Evolutionary conservation across 2,797 vertebrate species (phyloP), one percentile per base, ranked within the genome.

Genomic region (Philypnodon macrostomus): DNA sequence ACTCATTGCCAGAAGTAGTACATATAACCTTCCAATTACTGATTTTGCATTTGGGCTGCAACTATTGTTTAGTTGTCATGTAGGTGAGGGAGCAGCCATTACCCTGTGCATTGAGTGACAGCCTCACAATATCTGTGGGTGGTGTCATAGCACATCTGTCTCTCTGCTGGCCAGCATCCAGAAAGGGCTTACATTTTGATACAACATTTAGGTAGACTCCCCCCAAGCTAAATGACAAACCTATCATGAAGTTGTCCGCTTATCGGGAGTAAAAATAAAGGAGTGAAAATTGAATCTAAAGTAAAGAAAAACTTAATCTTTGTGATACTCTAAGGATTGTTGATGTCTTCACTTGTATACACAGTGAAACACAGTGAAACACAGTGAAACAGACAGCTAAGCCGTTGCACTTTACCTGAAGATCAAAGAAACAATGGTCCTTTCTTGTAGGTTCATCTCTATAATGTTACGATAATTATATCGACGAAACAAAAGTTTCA

Each of bases 111-210:
- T 31, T 5, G 26, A 39, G 40, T 23, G 34, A 51, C 13, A 8
- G 31, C 4, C 0, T 15, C 47, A 68, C 63, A 53, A 42, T 53
- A 16, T 10, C 26, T 0, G 13, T 13, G 34, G 35, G 37, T 15
- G 68, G 58, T 29, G 52, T 53, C 51, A 39, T 30, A 27, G 34
- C 55, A 44, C 39, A 55, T 71, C 50, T 63, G 59, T 53, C 38
- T 53, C 16, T 34, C 33, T 27, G 5, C 32, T 70, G 64, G 64
- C 45, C 37, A 8, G 23, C 36, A 32, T 73, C 58, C 75, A 79
- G 58, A 58, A 6, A 14, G 42, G 26, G n/a, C 4, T 33, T 34
- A 13, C 17, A 57, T 59, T 79, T 77, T 77, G 63, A 76, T 66
- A 15, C n/a, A 36, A 31, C 27, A 16, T 41, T 51, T 16, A 17